phyloP scores from a whole-genome alignment of 2,888 invertebrate genomes.

The Dyspetes luteomarginatus region DNA sequence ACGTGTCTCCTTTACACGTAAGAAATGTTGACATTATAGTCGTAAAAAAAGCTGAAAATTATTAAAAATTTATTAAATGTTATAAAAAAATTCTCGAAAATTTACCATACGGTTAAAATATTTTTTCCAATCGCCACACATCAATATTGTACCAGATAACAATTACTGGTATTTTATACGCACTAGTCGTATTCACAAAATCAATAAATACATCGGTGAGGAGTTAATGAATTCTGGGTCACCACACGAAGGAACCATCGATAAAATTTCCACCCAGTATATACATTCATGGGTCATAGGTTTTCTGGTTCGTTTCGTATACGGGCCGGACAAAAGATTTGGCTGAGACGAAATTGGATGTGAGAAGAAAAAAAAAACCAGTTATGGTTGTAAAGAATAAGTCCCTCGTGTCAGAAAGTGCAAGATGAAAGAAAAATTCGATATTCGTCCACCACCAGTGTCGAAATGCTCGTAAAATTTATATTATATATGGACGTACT shows the following conservation, averaged over 20 bases:
- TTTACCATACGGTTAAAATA: not conserved
- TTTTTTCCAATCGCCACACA: not conserved
- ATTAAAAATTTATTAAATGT: not conserved
- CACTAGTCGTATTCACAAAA: conserved; percentile 22
- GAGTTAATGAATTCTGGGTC: conserved; percentile 57
- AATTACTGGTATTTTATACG: conserved; percentile 4
- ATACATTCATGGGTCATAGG: not conserved
- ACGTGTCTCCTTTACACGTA: no score
- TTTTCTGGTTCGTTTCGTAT: not conserved
- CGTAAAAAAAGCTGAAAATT: not conserved
- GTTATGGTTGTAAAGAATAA: not conserved
- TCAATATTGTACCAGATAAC: not conserved
- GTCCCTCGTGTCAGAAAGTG: not conserved
- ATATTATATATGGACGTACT: not conserved
- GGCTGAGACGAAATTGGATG: not conserved
- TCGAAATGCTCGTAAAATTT: conserved; percentile 20
- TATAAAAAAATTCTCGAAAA: not conserved
- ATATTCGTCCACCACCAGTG: conserved; percentile 14
- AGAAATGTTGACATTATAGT: not conserved
- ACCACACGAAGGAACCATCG: not conserved
- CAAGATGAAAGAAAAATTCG: conserved; percentile 3
- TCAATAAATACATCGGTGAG: conserved; percentile 37
- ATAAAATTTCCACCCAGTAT: conserved; percentile 2
- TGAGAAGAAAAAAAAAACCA: not conserved
- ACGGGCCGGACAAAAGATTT: not conserved